Evolutionary conservation across 2,888 invertebrate species (phyloP), one percentile per base, ranked within the genome.

Genomic region (Conistra vaccinii): DNA sequence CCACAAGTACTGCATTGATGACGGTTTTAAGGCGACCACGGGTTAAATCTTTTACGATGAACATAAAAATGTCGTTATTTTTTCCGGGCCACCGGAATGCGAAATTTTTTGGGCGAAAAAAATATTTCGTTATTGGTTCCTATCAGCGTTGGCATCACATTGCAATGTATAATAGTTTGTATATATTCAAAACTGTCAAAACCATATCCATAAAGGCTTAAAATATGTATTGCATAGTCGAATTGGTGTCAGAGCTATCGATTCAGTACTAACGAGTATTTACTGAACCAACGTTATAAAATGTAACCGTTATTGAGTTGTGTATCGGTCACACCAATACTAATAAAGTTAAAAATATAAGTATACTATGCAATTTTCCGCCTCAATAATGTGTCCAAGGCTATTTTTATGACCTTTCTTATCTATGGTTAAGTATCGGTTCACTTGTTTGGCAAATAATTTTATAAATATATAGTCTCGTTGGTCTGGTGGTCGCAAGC

Each of bases 41-140:
- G 89, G 89, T 89, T 90, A 90, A 91, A 91, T 90, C 90, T 90
- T 91, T 93, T 92, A 93, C 83, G 93, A 92, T 91, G 89, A 87
- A 88, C 90, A 90, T 93, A 93, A 93, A 91, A 92, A 91, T 87
- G 89, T 88, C 91, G 90, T 91, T 91, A 91, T 88, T 88, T 88
- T 85, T 88, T 80, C 81, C 80, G 78, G 77, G 81, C 86, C 85
- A 78, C 42, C 60, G 74, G 76, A 76, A 83, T 80, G 76, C 61
- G 67, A 85, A 76, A 61, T 57, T 75, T 84, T 86, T 80, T 61
- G 39, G 53, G 3, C 14, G 39, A 55, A 72, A 76, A 81, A 55
- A 80, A 80, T n/a, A 73, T 17, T 7, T 9, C 53, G 51, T 73
- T 73, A 55, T 78, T 62, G 58, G 67, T 77, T 69, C 26, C 67